Evolutionary conservation across 2,113 vertebrate genomes (phyloP).

Genomic region (Tapirus terrestris): DNA sequence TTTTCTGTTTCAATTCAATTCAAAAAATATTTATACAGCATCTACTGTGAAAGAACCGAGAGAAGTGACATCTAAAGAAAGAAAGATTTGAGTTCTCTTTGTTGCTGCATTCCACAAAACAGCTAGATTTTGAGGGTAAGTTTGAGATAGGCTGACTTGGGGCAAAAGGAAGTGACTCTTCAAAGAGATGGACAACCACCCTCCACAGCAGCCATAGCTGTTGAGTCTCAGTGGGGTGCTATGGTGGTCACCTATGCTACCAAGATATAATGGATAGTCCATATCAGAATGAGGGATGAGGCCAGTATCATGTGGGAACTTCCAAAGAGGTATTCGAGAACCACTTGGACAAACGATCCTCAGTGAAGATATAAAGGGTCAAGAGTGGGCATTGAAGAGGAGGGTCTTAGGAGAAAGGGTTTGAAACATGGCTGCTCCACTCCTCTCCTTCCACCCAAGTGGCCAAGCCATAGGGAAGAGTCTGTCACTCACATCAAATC

Average conservation of each 20-base stretch:
- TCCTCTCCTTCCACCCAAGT: fast-evolving
- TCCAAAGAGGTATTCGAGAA: not conserved
- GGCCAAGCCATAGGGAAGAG: not conserved
- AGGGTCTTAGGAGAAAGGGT: not conserved
- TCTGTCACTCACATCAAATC: not conserved
- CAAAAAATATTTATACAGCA: not conserved
- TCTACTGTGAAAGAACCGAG: not conserved
- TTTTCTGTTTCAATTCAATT: not conserved
- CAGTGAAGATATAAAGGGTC: not conserved
- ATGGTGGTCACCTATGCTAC: not conserved
- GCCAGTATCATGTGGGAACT: not conserved
- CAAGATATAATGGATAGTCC: not conserved
- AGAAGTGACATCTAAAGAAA: not conserved
- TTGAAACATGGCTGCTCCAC: too few species aligned
- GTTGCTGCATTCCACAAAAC: not conserved
- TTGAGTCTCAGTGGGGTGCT: not conserved
- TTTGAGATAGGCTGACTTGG: not conserved
- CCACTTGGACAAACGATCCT: not conserved
- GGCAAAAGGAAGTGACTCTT: not conserved
- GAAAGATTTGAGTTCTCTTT: not conserved
- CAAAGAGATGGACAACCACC: fast-evolving
- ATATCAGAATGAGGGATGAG: not conserved
- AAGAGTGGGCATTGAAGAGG: not conserved
- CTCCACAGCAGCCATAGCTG: not conserved
- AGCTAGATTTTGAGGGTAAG: not conserved